phyloP scores from a whole-genome alignment of 2,113 vertebrate genomes.

The Corynorhinus townsendii region DNA sequence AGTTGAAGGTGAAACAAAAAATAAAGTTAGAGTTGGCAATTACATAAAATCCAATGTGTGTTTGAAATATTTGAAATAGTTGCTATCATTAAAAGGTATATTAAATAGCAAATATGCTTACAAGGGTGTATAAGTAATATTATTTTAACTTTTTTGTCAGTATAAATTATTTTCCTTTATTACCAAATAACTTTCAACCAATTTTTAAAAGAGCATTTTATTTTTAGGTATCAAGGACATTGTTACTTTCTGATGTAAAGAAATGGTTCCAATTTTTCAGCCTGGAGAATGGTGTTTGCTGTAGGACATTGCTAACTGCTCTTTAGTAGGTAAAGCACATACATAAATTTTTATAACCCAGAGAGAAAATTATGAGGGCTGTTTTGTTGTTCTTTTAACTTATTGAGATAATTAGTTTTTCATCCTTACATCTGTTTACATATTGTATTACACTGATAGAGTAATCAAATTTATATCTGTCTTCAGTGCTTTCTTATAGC shows the following conservation, averaged over 20 bases:
- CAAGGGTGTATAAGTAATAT: neutral
- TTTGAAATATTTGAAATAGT: neutral
- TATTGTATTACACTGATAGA: neutral
- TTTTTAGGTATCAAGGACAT: neutral
- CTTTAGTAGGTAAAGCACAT: neutral
- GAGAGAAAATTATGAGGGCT: neutral
- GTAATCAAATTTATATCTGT: neutral
- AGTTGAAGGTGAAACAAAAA: neutral
- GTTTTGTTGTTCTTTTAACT: neutral
- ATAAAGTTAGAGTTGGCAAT: neutral
- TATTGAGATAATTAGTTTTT: neutral
- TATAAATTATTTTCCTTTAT: neutral
- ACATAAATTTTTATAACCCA: neutral
- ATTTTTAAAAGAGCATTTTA: neutral
- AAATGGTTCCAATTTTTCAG: neutral
- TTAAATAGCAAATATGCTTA: neutral
- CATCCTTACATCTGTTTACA: neutral
- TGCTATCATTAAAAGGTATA: neutral
- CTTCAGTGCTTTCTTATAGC: neutral
- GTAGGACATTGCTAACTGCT: neutral
- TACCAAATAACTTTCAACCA: neutral
- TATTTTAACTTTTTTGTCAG: neutral
- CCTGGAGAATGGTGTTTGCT: neutral
- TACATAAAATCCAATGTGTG: neutral
- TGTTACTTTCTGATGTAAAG: neutral